These are phyloP conservation scores for Allolobophora icterica DNA, from an alignment of 2,888 invertebrate species.

Conservation along the genomic window DNA sequence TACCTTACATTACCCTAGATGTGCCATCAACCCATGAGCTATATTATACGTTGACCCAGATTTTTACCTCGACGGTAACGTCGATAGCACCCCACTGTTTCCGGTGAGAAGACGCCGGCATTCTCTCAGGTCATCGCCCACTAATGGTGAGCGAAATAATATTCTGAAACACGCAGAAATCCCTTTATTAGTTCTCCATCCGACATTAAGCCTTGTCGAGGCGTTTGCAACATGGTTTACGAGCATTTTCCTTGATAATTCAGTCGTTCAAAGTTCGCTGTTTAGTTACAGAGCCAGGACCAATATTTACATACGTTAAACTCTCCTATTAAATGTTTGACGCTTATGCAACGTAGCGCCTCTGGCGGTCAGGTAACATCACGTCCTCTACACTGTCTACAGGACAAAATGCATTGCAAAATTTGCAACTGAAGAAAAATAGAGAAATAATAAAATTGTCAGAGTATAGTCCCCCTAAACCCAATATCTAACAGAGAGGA, in stretches of 20 bases:
- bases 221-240: not conserved
- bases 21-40: too few relatives aligned
- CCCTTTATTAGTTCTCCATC: not conserved
- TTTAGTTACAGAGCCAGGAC: too few relatives aligned
- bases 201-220: not conserved
- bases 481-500: too few relatives aligned
- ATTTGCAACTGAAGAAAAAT: too few relatives aligned
- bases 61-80: not conserved
- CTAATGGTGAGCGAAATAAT: not conserved
- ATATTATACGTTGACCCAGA: not conserved
- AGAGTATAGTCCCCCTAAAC: too few relatives aligned
- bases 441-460: too few relatives aligned
- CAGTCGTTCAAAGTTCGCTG: not conserved
- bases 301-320: too few relatives aligned
- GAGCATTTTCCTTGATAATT: not conserved
- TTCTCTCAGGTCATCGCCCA: not conserved
- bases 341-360: too few relatives aligned
- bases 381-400: too few relatives aligned
- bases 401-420: too few relatives aligned
- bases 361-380: too few relatives aligned
- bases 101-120: not conserved
- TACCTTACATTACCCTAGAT: not conserved
- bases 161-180: not conserved
- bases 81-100: not conserved
- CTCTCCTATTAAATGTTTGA: too few relatives aligned